Evolutionary conservation across 37 sponge, comb jelly and placozoan species (phyloP), one percentile per base, ranked within the genome.

Genomic region (Oopsacas minuta): DNA sequence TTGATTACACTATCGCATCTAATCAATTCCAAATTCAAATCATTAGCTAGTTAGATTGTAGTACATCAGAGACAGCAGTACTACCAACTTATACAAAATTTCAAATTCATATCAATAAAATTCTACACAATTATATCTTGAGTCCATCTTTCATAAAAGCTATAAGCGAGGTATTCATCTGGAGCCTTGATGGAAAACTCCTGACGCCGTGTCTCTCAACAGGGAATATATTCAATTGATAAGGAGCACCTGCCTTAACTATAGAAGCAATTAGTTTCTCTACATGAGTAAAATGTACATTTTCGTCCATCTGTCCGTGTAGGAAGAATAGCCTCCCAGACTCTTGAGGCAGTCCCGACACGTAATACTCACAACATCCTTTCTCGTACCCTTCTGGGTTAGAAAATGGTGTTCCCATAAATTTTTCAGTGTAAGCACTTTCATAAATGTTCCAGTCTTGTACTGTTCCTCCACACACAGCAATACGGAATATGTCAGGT

Each of bases 401-500:
- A 15, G 32, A 49, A 0, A 25, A n/a, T 23, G 86, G 87, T 7
- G 82, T 85, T 8, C 93, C 90, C 75, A 95, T 88, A 69, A 91
- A 95, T 36, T 93, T 81, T 81, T 95, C 96, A 38, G 93, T 95
- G 84, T 95, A 95, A 23, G 89, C 96, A 10, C 93, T 95, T 81
- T 95, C 96, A 42, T 95, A 95, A 20, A 83, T 46, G 42, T 81
- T 49, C 93, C 93, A 95, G 87, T 86, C 85, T 0, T 90, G 90
- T 49, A 91, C 91, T 8, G 93, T 90, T 38, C 93, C 96, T 36
- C 93, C 91, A n/a, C 93, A 81, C 34, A 95, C 86, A 25, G 91
- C 91, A 38, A 89, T 61, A 90, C 91, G 91, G 84, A 90, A 95
- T 35, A 92, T 52, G 35, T 92, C 90, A 17, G 96, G 91, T 0